Conservation (phyloP, 2,797 vertebrate genomes). For the Cryptoprocta ferox region DNA sequence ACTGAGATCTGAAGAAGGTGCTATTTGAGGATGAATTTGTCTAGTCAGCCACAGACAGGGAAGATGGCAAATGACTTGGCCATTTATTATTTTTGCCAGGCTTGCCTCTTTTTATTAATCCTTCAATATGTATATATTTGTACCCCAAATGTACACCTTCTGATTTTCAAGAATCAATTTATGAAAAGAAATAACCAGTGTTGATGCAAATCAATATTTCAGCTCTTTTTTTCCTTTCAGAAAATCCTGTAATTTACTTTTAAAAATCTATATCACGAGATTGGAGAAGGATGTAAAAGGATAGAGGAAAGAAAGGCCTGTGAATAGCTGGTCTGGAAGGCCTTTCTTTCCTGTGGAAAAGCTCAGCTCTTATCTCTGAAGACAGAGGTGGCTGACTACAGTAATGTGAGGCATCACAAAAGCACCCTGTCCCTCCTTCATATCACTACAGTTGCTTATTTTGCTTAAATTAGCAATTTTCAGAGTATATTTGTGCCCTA, state of each 20-base stretch:
- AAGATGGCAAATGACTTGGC: background rate
- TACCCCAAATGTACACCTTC: background rate
- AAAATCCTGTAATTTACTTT: background rate
- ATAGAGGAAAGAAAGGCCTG: background rate
- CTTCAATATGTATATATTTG: background rate
- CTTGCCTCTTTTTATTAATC: background rate
- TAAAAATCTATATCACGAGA: background rate
- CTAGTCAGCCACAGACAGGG: background rate
- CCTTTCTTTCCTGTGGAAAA: background rate
- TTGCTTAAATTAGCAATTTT: slow-evolving; percentile 10
- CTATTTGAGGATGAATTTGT: background rate
- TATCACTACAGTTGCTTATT: background rate
- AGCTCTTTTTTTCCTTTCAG: background rate
- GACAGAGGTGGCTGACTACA: background rate
- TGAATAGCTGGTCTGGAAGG: background rate
- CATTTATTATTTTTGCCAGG: background rate
- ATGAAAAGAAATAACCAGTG: background rate
- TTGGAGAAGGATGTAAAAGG: background rate
- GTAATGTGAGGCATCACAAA: background rate
- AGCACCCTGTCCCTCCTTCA: background rate
- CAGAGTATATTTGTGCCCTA: background rate
- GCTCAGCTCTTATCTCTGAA: background rate
- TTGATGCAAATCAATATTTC: background rate
- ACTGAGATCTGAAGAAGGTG: background rate
- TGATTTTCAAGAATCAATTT: slow-evolving; percentile 9